Evolutionary conservation across 2,888 invertebrate genomes (phyloP).

Genomic region (Latrodectus hesperus): DNA sequence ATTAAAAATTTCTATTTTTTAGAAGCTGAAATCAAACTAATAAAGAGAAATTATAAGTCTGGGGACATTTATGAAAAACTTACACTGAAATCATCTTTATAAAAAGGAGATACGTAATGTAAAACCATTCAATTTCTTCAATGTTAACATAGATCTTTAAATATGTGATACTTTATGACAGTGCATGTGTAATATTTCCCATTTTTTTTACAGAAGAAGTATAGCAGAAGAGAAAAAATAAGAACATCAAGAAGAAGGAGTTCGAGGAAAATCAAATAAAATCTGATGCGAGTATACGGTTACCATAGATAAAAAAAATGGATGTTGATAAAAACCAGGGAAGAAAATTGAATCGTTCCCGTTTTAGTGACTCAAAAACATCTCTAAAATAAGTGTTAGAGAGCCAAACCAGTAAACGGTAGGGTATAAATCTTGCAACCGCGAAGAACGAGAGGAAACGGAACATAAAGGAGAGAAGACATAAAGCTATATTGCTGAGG

Average conservation of each 20-base stretch:
- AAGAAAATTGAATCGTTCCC: slow-evolving; percentile 59
- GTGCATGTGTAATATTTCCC: slow-evolving; percentile 21
- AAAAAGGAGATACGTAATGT: too few relatives aligned
- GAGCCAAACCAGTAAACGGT: slow-evolving; percentile 28
- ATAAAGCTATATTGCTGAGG: slow-evolving; percentile 64
- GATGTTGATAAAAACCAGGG: slow-evolving; percentile 49
- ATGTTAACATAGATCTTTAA: neutral
- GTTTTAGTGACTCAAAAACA: slow-evolving; percentile 57
- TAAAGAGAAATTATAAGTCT: too few relatives aligned
- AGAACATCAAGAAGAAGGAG: neutral
- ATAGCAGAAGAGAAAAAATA: neutral
- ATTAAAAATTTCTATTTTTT: too few relatives aligned
- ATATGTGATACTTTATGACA: neutral
- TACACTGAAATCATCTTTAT: too few relatives aligned
- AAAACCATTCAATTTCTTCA: too few relatives aligned
- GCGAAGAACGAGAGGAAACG: slow-evolving; percentile 23
- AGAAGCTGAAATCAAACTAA: too few relatives aligned
- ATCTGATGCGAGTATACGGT: slow-evolving; percentile 41
- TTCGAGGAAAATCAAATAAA: slow-evolving; percentile 43
- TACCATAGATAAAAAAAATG: slow-evolving; percentile 29
- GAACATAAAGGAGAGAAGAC: slow-evolving; percentile 56
- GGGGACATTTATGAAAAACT: too few relatives aligned
- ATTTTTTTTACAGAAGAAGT: slow-evolving; percentile 6
- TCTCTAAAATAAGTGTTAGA: slow-evolving; percentile 57
- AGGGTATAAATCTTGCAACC: slow-evolving; percentile 60